phyloP scores from a whole-genome alignment of 2,888 invertebrate genomes.

The Dicycla oo region DNA sequence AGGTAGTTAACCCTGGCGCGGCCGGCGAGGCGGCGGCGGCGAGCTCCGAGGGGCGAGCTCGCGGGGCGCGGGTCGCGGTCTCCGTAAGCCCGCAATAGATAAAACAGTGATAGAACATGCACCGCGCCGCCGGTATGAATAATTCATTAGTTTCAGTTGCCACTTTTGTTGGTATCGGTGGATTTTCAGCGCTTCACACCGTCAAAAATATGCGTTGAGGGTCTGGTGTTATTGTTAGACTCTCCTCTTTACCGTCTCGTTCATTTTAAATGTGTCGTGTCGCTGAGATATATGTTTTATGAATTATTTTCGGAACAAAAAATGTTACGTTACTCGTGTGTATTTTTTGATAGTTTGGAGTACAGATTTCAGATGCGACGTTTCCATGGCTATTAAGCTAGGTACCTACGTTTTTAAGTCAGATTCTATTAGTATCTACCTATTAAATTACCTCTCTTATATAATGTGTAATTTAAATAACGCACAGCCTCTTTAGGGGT shows the following conservation, averaged over 20 bases:
- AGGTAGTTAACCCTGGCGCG: conserved; percentile 88
- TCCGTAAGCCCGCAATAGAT: conserved; percentile 89
- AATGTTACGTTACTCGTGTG: conserved; percentile 52
- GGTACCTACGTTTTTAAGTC: background rate
- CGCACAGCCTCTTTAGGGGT: too few relatives aligned
- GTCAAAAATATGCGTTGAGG: conserved; percentile 88
- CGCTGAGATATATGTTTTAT: conserved; percentile 66
- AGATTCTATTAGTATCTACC: background rate
- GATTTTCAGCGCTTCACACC: conserved; percentile 89
- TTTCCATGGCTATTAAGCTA: conserved; percentile 4
- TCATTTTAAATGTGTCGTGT: conserved; percentile 77
- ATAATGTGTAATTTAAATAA: too few relatives aligned
- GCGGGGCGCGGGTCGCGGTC: conserved; percentile 77
- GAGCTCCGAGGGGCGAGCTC: too few relatives aligned
- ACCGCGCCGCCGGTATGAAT: conserved; percentile 89
- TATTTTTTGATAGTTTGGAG: conserved; percentile 29
- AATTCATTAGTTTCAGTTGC: conserved; percentile 91
- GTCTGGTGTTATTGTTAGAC: conserved; percentile 86
- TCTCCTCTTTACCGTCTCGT: conserved; percentile 80
- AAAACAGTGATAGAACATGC: conserved; percentile 91
- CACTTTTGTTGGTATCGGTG: conserved; percentile 90
- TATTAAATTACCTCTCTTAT: background rate
- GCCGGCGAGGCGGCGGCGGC: conserved; percentile 66
- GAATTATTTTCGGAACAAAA: conserved; percentile 72
- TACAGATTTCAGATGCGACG: conserved; percentile 8